phyloP scores from a whole-genome alignment of 1,140 invertebrate species.

The Nebria ingens region DNA sequence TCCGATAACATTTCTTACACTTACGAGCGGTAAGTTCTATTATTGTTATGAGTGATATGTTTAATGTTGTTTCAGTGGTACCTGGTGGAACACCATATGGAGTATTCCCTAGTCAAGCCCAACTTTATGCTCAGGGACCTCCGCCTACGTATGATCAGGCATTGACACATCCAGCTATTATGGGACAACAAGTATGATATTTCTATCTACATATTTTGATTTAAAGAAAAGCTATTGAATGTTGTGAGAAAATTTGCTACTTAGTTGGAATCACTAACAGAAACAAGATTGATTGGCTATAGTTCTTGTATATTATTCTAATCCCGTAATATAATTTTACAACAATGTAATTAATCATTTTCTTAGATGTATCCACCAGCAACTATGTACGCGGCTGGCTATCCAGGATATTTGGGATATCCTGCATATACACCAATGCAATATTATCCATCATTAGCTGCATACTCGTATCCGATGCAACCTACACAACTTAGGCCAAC shows the following conservation, averaged over 20 bases:
- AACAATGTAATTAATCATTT: conserved; percentile 1
- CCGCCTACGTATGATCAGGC: conserved; percentile 34
- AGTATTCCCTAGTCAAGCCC: conserved; percentile 31
- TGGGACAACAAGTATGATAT: conserved; percentile 33
- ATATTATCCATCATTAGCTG: conserved; percentile 58
- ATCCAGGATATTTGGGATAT: conserved; percentile 62
- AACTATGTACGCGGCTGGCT: conserved; percentile 56
- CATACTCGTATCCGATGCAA: conserved; percentile 57
- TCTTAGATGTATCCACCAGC: conserved; percentile 57
- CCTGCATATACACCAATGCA: conserved; percentile 60
- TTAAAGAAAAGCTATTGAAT: too few species aligned
- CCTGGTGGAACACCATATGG: conserved; percentile 30
- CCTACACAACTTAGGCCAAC: conserved; percentile 57
- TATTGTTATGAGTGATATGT: conserved; percentile 3
- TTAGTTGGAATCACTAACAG: too few species aligned
- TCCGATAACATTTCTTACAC: conserved; percentile 1
- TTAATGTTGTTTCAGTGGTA: conserved; percentile 14
- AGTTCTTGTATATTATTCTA: too few species aligned
- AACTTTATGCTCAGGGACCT: conserved; percentile 33
- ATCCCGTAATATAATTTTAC: too few species aligned
- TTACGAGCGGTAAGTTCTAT: not conserved
- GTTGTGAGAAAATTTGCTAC: too few species aligned
- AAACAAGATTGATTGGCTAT: too few species aligned
- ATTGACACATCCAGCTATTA: conserved; percentile 32
- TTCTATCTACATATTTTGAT: too few species aligned